Percentiles rank a stretch among this genome's conserved stretches.
Conservation (phyloP, 2,113 vertebrate species). For the Phocoena phocoena region DNA sequence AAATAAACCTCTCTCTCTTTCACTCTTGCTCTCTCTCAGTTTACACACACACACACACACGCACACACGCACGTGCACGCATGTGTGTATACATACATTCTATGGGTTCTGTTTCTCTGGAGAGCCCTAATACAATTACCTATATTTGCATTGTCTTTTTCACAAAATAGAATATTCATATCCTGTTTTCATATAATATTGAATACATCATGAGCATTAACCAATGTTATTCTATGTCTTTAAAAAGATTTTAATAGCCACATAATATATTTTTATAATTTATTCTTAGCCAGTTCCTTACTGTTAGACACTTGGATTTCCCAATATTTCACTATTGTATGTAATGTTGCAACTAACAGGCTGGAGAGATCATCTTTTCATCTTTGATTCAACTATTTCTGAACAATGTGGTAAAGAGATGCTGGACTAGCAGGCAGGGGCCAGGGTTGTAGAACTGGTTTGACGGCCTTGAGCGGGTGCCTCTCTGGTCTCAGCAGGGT, state of each 20-base stretch:
- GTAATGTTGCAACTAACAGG: not conserved
- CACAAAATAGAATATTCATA: not conserved
- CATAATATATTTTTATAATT: not conserved
- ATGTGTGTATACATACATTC: not conserved
- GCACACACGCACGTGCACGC: not conserved
- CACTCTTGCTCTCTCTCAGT: not conserved
- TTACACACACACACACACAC: not conserved
- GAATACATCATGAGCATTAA: not conserved
- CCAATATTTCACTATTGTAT: not conserved
- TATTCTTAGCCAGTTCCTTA: not conserved
- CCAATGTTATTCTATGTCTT: not conserved
- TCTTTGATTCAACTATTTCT: not conserved
- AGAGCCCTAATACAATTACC: not conserved
- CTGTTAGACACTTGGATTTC: not conserved
- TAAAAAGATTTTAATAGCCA: not conserved
- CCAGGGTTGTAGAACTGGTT: not conserved
- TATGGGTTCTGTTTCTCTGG: not conserved
- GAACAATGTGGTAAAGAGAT: not conserved
- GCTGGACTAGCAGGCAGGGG: too few relatives aligned
- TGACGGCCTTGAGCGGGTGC: rapidly evolving
- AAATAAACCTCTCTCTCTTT: not conserved
- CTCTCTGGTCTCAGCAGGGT: not conserved
- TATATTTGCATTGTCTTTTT: not conserved
- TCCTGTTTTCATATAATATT: not conserved
- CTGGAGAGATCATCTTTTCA: not conserved